These are phyloP conservation scores for Pollenia labialis DNA, from an alignment of 2,888 invertebrate species.

Conservation along the genomic window DNA sequence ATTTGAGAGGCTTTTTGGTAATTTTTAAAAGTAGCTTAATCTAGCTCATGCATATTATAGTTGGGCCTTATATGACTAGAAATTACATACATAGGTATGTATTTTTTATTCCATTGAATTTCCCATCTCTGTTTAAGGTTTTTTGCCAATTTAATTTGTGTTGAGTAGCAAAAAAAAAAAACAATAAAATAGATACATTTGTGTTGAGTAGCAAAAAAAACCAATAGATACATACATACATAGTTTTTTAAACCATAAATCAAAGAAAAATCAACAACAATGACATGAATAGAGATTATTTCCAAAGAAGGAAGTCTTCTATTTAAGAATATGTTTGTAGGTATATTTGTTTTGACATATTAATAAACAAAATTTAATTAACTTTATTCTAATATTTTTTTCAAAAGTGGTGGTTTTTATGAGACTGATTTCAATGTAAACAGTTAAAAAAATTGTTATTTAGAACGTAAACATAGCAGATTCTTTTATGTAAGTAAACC, in stretches of 20 bases:
- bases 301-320: neutral
- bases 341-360: no score
- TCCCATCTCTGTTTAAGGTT: no score
- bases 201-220: neutral
- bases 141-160: no score
- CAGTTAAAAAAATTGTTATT: neutral
- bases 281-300: neutral
- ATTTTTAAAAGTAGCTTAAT: no score
- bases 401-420: neutral
- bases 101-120: no score
- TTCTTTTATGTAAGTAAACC: neutral
- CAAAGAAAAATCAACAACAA: slow-evolving; percentile 26
- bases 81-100: no score
- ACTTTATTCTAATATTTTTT: neutral
- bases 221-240: neutral
- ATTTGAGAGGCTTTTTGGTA: no score
- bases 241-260: slow-evolving; percentile 18
- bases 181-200: no score
- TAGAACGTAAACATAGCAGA: no score
- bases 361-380: neutral
- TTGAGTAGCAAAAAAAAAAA: neutral
- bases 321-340: neutral
- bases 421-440: neutral
- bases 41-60: no score
- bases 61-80: no score